Evolutionary conservation across 1,140 invertebrate species (phyloP), one percentile per base, ranked within the genome.

Genomic region (Trichonephila clavata): DNA sequence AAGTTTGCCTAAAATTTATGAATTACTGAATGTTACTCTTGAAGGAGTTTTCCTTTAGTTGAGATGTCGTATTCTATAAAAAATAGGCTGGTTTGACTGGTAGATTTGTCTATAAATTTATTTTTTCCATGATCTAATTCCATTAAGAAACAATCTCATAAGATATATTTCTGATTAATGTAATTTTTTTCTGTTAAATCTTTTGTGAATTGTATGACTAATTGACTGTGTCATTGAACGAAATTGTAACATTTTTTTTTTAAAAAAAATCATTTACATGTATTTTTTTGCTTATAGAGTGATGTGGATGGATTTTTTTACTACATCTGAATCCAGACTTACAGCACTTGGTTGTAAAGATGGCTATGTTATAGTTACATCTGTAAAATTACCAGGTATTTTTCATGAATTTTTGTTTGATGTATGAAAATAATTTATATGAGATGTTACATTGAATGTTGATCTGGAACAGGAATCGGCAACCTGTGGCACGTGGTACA

Each of bases 341-440:
- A 97, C 97, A 32, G 96, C 96, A n/a, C 95, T 97, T 89, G 97
- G 97, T 13, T 97, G 97, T 95, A 97, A 97, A 95, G 97, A 96
- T 96, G 97, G 97, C 24, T 95, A 96, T 86, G 95, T 97, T 14
- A 96, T 96, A 95, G 86, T 94, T 4, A 57, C 86, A 60, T 27
- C 24, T 27, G 60, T 94, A 14, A 68, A 94, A 32, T 57, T 90
- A 6, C 93, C 93, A 24, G 86, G 92, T 93, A 93, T 14, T 63
- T 59, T 84, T 60, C n/a, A 5, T 57, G 8, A 57, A 84, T 50
- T 50, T 50, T 50, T 50, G 5, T 50, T 50, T 0, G 7, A 50
- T 50, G 50, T 50, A 13, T 50, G 50, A 50, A 50, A 50, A 50
- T 50, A 10, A 50, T 50, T 50, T 50, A 50, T 50, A 50, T 50